Evolutionary conservation across 2,888 invertebrate species (phyloP).

Genomic region (Drosophila imparisetae): DNA sequence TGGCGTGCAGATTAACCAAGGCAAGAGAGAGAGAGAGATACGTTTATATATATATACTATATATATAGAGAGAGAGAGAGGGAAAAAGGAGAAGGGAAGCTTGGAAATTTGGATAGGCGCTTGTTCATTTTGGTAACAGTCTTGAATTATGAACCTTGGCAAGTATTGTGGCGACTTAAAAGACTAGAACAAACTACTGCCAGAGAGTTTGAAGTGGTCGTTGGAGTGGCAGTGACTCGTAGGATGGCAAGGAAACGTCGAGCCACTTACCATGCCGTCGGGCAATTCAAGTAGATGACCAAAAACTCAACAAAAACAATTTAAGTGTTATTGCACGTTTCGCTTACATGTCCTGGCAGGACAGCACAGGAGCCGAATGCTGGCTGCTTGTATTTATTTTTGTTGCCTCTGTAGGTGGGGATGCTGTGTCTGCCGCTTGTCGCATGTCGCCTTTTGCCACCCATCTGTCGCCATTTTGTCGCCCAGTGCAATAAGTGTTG

Average conservation of each 20-base stretch:
- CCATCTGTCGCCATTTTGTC: conserved; percentile 52
- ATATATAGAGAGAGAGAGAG: neutral
- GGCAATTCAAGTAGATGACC: conserved; percentile 43
- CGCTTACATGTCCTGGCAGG: conserved; percentile 45
- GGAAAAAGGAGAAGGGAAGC: neutral
- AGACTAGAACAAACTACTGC: conserved; percentile 26
- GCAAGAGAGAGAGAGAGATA: neutral
- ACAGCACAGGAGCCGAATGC: neutral
- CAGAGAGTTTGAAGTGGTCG: conserved; percentile 26
- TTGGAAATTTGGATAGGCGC: conserved; percentile 8
- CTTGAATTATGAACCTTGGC: conserved; percentile 68
- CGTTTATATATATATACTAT: neutral
- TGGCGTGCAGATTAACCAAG: conserved; percentile 39
- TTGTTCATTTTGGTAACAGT: conserved; percentile 47
- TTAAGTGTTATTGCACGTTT: conserved; percentile 79
- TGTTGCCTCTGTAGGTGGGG: conserved; percentile 23
- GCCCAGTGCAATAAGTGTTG: conserved; percentile 68
- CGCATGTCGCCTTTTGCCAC: conserved; percentile 1
- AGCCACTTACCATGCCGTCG: conserved; percentile 56
- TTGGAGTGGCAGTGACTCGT: neutral
- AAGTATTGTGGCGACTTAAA: conserved; percentile 29
- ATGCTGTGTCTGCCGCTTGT: conserved; percentile 4
- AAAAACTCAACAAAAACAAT: conserved; percentile 68
- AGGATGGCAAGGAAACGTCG: neutral
- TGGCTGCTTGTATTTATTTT: conserved; percentile 23